Conservation (phyloP, 2,888 invertebrate genomes). For the Gari tellinella region DNA sequence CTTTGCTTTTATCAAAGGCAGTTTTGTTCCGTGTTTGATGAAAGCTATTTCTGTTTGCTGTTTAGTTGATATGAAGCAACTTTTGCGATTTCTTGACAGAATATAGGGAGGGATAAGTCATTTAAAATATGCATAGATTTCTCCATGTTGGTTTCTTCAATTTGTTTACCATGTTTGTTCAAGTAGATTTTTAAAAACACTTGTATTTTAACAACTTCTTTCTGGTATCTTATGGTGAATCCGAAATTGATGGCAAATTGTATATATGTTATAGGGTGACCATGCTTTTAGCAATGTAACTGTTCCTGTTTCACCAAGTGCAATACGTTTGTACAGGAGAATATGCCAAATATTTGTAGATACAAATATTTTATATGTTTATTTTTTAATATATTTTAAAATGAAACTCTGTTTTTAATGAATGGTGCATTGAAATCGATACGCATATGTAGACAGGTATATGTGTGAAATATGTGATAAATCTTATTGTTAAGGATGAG, state of each 20-base stretch:
- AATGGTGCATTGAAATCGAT: constrained; percentile 48
- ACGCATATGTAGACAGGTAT: background rate
- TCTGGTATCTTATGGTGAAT: constrained; percentile 54
- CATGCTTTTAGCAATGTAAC: too few species aligned
- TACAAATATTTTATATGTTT: constrained; percentile 66
- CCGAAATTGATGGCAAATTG: constrained; percentile 28
- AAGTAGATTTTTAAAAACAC: constrained; percentile 10
- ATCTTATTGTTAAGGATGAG: constrained; percentile 4
- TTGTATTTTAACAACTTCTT: constrained; percentile 27
- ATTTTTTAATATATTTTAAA: constrained; percentile 51
- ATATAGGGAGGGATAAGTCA: too few species aligned
- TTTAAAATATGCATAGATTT: background rate
- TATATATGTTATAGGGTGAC: constrained; percentile 33
- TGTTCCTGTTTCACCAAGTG: constrained; percentile 43
- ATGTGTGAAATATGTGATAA: constrained; percentile 7
- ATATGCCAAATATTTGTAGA: constrained; percentile 62
- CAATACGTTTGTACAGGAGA: constrained; percentile 63
- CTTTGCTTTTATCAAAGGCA: too few species aligned
- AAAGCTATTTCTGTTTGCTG: too few species aligned
- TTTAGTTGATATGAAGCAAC: too few species aligned
- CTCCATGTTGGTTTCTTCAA: constrained; percentile 2
- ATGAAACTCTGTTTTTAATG: constrained; percentile 64
- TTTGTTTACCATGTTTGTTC: background rate
- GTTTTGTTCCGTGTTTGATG: too few species aligned
- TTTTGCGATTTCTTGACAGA: too few species aligned